Percentiles rank a stretch among this genome's conserved stretches.
Evolutionary conservation across 2,113 vertebrate species (phyloP).

Genomic region (Fulica atra): DNA sequence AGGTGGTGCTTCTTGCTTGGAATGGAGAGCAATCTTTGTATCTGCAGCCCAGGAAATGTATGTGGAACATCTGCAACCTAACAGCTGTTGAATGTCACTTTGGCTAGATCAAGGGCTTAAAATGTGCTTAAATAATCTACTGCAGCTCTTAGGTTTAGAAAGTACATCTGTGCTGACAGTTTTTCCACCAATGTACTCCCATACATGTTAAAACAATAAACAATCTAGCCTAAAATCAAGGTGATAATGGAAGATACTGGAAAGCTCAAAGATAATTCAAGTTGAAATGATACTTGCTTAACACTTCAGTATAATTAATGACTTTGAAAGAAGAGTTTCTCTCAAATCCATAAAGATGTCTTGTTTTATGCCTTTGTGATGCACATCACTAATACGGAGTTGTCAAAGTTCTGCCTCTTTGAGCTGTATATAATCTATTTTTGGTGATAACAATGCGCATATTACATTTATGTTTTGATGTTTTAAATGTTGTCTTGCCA

Average conservation of each 20-base stretch:
- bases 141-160: conserved; percentile 25
- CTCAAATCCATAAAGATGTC: neutral
- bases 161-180: conserved; percentile 40
- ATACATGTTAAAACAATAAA: neutral
- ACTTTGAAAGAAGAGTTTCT: neutral
- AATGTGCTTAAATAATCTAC: conserved; percentile 24
- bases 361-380: neutral
- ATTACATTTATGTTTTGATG: neutral
- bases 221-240: conserved; percentile 39
- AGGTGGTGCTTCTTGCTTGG: neutral
- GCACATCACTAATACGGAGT: neutral
- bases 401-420: neutral
- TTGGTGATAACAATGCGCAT: neutral
- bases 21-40: neutral
- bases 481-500: neutral
- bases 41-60: conserved; percentile 27
- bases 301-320: conserved; percentile 7
- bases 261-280: conserved; percentile 21
- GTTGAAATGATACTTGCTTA: neutral
- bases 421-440: neutral
- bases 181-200: neutral
- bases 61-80: conserved; percentile 32
- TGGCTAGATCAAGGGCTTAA: conserved; percentile 49
- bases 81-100: conserved; percentile 55
- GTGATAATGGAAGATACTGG: conserved; percentile 15